Evolutionary conservation across 2,113 vertebrate species (phyloP).

Genomic region (Rousettus leschenaultii): DNA sequence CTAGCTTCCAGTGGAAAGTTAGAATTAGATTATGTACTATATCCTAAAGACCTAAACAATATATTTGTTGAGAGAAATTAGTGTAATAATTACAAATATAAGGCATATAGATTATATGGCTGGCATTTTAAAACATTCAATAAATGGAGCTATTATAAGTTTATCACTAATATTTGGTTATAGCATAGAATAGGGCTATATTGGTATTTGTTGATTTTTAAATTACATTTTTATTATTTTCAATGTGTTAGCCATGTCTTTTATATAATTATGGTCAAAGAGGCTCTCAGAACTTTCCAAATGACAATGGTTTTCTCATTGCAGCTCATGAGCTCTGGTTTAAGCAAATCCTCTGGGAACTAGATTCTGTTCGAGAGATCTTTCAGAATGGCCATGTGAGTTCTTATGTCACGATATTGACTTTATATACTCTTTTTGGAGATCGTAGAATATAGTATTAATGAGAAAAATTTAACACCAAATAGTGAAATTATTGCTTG

Average conservation of each 20-base stretch:
- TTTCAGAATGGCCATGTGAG: conserved; percentile 95
- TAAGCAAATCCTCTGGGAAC: conserved; percentile 97
- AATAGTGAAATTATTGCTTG: neutral
- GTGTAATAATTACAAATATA: neutral
- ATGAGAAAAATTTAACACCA: neutral
- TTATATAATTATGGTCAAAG: neutral
- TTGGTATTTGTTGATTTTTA: neutral
- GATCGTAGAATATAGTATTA: neutral
- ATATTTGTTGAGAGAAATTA: neutral
- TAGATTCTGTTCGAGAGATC: conserved; percentile 94
- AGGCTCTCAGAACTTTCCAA: neutral
- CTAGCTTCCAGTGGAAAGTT: neutral
- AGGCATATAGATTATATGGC: neutral
- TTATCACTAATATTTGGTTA: neutral
- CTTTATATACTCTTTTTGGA: neutral
- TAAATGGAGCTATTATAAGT: neutral
- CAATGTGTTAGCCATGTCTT: neutral
- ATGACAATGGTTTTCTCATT: conserved; percentile 50
- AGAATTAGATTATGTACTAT: neutral
- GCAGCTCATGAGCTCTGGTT: conserved; percentile 98
- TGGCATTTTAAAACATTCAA: neutral
- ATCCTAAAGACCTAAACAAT: neutral
- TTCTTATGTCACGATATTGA: conserved; percentile 44
- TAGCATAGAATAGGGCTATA: neutral
- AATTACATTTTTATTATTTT: neutral